Evolutionary conservation across 2,113 vertebrate species (phyloP).

Genomic region (Acrocephalus arundinaceus): DNA sequence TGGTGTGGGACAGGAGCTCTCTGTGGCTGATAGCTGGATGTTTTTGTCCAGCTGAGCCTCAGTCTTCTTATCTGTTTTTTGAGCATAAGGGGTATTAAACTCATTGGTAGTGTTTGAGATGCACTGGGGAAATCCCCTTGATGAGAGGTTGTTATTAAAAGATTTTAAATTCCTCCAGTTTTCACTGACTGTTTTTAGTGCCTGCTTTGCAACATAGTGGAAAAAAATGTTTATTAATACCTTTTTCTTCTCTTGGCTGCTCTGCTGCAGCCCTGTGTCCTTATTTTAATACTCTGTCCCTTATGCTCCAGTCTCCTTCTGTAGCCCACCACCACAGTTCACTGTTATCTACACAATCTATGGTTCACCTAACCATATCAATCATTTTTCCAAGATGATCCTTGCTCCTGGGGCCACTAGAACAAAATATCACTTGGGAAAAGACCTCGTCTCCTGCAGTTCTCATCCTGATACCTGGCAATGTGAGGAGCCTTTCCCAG

Average conservation of each 20-base stretch:
- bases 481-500: neutral
- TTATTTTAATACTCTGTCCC: neutral
- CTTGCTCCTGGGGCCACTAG: neutral
- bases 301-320: neutral
- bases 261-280: neutral
- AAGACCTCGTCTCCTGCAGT: neutral
- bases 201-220: neutral
- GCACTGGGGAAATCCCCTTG: neutral
- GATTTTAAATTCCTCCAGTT: neutral
- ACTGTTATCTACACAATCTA: neutral
- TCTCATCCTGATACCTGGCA: neutral
- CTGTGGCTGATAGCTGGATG: neutral
- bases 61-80: neutral
- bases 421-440: fast-evolving
- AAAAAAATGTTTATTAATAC: neutral
- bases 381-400: neutral
- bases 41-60: neutral
- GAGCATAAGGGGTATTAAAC: neutral
- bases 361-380: neutral
- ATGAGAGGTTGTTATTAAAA: neutral
- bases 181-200: neutral
- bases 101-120: neutral
- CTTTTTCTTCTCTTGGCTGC: neutral
- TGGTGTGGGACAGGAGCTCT: neutral
- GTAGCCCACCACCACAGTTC: neutral